Conservation (phyloP, 2,888 invertebrate genomes). For the Apodemia duryi region DNA sequence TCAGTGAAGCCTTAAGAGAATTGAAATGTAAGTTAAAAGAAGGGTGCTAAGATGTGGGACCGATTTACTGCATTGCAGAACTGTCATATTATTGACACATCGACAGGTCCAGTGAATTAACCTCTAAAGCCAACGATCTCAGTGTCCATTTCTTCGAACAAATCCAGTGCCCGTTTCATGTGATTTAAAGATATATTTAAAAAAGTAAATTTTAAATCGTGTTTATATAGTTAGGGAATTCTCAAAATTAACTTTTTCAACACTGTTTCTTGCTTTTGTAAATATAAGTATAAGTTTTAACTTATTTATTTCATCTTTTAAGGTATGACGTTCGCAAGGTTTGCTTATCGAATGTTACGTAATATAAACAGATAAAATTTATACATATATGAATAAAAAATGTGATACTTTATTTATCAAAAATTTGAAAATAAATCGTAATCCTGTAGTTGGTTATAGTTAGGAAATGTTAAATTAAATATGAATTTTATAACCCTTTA, state of each 20-base stretch:
- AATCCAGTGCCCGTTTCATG: constrained; percentile 74
- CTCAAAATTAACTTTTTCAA: constrained; percentile 59
- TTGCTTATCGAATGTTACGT: constrained; percentile 28
- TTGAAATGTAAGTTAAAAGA: constrained; percentile 40
- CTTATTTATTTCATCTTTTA: constrained; percentile 69
- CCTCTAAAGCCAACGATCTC: constrained; percentile 55
- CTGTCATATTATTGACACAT: background rate
- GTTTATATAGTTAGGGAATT: constrained; percentile 73
- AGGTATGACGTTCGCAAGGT: constrained; percentile 38
- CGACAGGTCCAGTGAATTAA: constrained; percentile 31
- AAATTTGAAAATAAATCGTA: background rate
- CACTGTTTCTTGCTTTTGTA: constrained; percentile 74
- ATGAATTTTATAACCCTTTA: background rate
- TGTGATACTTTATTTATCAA: constrained; percentile 4
- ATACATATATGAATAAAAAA: background rate
- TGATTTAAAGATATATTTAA: constrained; percentile 58
- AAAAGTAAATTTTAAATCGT: constrained; percentile 61
- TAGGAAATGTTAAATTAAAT: constrained; percentile 3
- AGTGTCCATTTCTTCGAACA: constrained; percentile 69
- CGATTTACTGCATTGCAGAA: constrained; percentile 37
- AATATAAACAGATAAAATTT: background rate
- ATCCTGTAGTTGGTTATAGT: background rate
- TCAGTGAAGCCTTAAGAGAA: constrained; percentile 49
- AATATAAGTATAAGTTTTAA: constrained; percentile 70
- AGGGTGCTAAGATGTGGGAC: constrained; percentile 64